Base-by-base conservation (phyloP, 2,797 vertebrate species). In the Hypotaenidia okinawae region DNA sequence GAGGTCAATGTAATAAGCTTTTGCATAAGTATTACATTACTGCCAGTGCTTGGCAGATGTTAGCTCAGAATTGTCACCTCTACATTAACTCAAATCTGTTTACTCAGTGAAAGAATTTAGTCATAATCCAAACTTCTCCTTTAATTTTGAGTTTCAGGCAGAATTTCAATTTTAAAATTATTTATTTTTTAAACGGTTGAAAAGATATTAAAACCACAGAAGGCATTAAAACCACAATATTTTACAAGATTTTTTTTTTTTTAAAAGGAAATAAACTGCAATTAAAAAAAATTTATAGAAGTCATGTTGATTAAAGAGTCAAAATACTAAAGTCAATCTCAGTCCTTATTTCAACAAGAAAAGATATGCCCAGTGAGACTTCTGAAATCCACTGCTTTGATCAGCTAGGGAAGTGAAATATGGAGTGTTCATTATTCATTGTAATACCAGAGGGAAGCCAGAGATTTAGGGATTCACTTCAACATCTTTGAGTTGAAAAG, bases 1-100 rank as follows among this genome's bases (percentile, higher is more conserved):
- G 82, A 95, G 97, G 96, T 97, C 95, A 90, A 96, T 81, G 92
- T 70, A 75, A 91, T 89, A 95, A 94, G 95, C 89, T 96, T 97
- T 78, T 66, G 39, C 74, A 79, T 70, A 93, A 87, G 80, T 81
- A 94, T 95, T 91, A 95, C 32, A n/a, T 92, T 97, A 94, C 73
- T 96, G 75, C 75, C 84, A 85, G 70, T 54, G 57, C 84, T 92
- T 92, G 87, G 93, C 97, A 97, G 96, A 97, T 96, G 95, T 75
- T 97, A 66, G 58, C 35, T 89, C 61, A 63, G 28, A 95, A 94
- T 68, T 84, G 76, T 75, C 84, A 93, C 86, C 86, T 95, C 78
- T 92, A 82, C 55, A 84, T 67, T 78, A 72, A 87, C 49, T 95
- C 72, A 95, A 74, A 87, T 79, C 82, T 95, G 87, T 80, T 89